Conservation (phyloP, 1,140 invertebrate species). For the Bombus huntii region DNA sequence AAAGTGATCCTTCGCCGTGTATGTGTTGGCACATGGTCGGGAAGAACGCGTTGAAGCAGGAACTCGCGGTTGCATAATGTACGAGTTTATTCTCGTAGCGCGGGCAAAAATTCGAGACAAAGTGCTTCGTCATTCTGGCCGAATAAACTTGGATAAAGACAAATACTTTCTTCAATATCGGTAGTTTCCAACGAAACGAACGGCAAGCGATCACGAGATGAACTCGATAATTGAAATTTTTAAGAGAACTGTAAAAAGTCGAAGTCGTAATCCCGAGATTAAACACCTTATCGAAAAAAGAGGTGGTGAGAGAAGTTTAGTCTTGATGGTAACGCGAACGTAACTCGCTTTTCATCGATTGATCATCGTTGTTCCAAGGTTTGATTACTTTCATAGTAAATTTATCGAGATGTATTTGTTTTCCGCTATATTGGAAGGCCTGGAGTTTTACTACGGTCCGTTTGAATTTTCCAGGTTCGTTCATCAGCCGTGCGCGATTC, state of each 20-base stretch:
- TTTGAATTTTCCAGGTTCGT: background rate
- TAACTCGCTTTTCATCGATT: background rate
- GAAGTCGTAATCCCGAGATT: background rate
- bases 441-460: background rate
- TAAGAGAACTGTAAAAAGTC: too few species aligned
- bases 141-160: background rate
- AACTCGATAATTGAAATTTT: background rate
- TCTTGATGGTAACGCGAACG: background rate
- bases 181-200: background rate
- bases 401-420: background rate
- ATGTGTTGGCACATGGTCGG: background rate
- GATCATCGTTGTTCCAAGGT: background rate
- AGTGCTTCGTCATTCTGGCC: background rate
- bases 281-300: background rate
- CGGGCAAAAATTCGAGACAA: slow-evolving; percentile 25
- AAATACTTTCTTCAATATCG: background rate
- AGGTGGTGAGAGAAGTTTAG: background rate
- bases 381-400: slow-evolving; percentile 28
- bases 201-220: background rate
- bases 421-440: background rate
- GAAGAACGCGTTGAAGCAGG: background rate
- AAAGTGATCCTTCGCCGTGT: slow-evolving; percentile 22
- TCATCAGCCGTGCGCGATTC: background rate
- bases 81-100: slow-evolving; percentile 23
- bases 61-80: slow-evolving; percentile 36